A percentile compares a stretch with the other conserved stretches of the same genome.
Conservation (phyloP, 2,797 vertebrate genomes). For the Chromobotia macracanthus region DNA sequence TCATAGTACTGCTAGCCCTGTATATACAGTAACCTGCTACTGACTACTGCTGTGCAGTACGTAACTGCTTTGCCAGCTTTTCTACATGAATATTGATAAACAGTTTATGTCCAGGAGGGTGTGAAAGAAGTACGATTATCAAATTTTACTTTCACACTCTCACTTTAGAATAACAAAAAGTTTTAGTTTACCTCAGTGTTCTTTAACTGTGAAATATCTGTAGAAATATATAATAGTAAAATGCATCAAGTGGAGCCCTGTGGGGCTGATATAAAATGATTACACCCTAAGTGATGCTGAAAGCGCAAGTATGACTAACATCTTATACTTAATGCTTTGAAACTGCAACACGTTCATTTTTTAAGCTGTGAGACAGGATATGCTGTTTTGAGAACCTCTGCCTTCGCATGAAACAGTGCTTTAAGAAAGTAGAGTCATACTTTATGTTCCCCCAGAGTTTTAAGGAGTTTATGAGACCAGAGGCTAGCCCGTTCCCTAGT, state of each 20-base stretch:
- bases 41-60: not conserved
- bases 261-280: constrained; percentile 24
- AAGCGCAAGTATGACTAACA: constrained; percentile 43
- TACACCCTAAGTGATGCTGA: constrained; percentile 31
- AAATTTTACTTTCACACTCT: not conserved
- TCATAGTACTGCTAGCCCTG: not conserved
- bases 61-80: not conserved
- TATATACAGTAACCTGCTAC: too few species aligned
- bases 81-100: not conserved
- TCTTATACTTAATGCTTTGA: constrained; percentile 1
- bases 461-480: constrained; percentile 21
- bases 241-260: constrained; percentile 10
- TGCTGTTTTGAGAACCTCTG: constrained; percentile 6
- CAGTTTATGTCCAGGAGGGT: not conserved
- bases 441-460: constrained; percentile 8
- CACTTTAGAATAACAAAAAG: not conserved
- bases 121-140: not conserved
- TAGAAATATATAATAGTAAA: constrained; percentile 1
- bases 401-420: constrained; percentile 14
- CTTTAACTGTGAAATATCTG: constrained; percentile 36
- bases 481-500: constrained; percentile 21
- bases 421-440: constrained; percentile 10
- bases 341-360: constrained; percentile 26
- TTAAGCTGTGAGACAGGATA: constrained; percentile 14
- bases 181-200: not conserved